These are phyloP conservation scores for Habroteleia sp. DNA, from an alignment of 2,888 invertebrate species.

Conservation along the genomic window DNA sequence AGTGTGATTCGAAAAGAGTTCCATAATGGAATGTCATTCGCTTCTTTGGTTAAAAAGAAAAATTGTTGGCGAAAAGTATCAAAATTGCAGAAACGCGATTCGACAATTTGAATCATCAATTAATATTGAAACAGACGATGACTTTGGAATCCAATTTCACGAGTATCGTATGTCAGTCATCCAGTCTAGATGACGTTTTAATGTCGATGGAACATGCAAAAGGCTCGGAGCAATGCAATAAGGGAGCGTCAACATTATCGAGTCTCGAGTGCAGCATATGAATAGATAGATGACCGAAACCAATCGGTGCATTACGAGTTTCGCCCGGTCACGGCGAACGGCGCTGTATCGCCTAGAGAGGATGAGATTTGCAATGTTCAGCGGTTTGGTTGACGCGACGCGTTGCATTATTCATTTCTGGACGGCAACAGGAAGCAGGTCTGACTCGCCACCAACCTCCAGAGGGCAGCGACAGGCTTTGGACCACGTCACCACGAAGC, in stretches of 20 bases:
- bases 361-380: constrained; percentile 75
- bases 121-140: constrained; percentile 1
- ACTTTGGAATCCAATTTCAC: constrained; percentile 21
- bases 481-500: constrained; percentile 71
- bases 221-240: constrained; percentile 45
- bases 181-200: constrained; percentile 24
- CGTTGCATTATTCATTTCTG: constrained; percentile 78
- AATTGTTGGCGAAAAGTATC: too few species aligned
- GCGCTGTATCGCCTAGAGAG: constrained; percentile 66
- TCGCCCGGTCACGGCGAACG: constrained; percentile 30
- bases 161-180: constrained; percentile 43
- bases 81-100: neutral
- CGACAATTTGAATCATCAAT: constrained; percentile 6
- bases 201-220: constrained; percentile 49
- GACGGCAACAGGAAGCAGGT: constrained; percentile 71
- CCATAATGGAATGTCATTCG: too few species aligned
- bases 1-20: too few species aligned
- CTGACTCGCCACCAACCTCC: constrained; percentile 67
- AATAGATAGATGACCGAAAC: constrained; percentile 64
- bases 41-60: too few species aligned
- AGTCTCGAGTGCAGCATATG: constrained; percentile 54
- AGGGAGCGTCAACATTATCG: constrained; percentile 58
- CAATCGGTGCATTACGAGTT: constrained; percentile 65
- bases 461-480: constrained; percentile 66
- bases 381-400: constrained; percentile 75